phyloP scores from a whole-genome alignment of 2,113 vertebrate species.

The Rhinogobius similis region DNA sequence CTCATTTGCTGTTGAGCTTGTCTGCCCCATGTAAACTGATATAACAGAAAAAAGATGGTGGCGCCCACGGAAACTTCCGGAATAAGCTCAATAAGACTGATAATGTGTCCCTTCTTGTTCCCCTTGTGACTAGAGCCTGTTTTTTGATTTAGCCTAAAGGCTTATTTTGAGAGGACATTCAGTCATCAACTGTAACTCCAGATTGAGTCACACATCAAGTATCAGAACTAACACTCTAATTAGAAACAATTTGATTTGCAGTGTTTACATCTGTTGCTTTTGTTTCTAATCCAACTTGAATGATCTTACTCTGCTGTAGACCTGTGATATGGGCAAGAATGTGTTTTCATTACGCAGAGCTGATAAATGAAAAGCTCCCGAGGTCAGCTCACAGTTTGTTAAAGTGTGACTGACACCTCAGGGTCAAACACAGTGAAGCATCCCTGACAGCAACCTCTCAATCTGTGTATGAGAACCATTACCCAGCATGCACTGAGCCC shows the following conservation, averaged over 20 bases:
- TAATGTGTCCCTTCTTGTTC: neutral
- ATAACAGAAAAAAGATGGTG: no score
- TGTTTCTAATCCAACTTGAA: no score
- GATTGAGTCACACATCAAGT: neutral
- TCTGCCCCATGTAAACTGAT: no score
- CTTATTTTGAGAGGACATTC: neutral
- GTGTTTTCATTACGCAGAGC: slow-evolving; percentile 12
- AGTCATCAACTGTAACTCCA: neutral
- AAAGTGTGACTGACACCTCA: slow-evolving; percentile 30
- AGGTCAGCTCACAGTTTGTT: slow-evolving; percentile 19
- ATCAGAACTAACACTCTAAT: no score
- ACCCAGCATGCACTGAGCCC: neutral
- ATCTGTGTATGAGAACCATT: neutral
- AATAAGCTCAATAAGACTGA: neutral
- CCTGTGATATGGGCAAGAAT: neutral
- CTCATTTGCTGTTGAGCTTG: no score
- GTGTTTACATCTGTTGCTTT: no score
- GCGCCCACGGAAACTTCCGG: no score
- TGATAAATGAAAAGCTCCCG: slow-evolving; percentile 32
- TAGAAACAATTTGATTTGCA: no score
- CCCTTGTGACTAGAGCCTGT: neutral
- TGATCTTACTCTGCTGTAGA: no score
- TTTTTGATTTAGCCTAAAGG: no score
- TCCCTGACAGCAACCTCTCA: neutral
- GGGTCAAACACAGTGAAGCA: slow-evolving; percentile 23